Base-by-base conservation (phyloP, 1,140 invertebrate genomes). In the Aphelinus atriplicis region DNA sequence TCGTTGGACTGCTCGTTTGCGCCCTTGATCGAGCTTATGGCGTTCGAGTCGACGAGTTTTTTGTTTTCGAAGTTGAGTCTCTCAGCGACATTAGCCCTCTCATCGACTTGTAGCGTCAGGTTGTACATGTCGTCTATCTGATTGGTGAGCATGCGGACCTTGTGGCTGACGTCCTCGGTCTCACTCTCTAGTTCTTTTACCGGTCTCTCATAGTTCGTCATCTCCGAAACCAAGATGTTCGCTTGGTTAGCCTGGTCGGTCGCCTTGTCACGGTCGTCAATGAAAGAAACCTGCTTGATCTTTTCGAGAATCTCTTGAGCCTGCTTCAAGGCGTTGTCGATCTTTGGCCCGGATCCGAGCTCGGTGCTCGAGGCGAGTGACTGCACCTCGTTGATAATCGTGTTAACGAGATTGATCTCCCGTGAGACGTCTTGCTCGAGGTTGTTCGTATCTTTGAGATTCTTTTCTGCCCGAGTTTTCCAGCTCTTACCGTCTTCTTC, bases 41-140 rank as follows among this genome's bases (percentile, higher is more conserved):
- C 87, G 0, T 80, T 81, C 0, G 79, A 79, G 50, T 86, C 81
- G 1, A 80, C 77, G 0, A 82, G 79, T 74, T 78, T 84, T 79
- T 82, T 86, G 51, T 89, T 89, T 66, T 89, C 85, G n/a, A 81
- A 73, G 77, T 94, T 93, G 1, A 95, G 81, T 26, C 86, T 86
- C 48, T 93, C 90, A 1, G 93, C 93, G 51, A 90, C 88, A 1
- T 85, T 84, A 0, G 91, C 90, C n/a, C 90, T 91, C 10, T 90
- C 86, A 42, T 91, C 85, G 0, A 93, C 91, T 51, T 90, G 85
- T 4, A 91, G 87, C 3, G 91, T 93, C 78, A 93, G 91, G 71
- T 93, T 90, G 58, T 90, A 86, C 67, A 97, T 87, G 80, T 96
- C 95, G 57, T 93, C 90, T 53, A 96, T 83, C 76, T 94, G 93